Evolutionary conservation across 2,888 invertebrate genomes (phyloP).

Genomic region (Lissocephala sabroskyi): DNA sequence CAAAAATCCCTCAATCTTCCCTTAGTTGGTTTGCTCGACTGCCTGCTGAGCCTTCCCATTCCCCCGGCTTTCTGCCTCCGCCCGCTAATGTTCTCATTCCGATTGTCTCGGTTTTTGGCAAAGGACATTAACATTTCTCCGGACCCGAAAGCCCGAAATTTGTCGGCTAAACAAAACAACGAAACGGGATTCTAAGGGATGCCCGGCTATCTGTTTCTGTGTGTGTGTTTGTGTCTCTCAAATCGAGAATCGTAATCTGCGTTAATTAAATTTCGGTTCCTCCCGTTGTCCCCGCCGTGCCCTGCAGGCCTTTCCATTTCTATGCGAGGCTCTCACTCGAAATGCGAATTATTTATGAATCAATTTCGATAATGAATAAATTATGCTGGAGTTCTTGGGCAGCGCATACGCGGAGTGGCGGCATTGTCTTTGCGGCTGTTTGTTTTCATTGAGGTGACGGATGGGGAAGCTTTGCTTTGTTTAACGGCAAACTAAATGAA

Average conservation of each 20-base stretch:
- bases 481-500: neutral
- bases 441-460: neutral
- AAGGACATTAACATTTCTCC: neutral
- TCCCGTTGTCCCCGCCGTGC: too few relatives aligned
- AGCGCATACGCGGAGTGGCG: too few relatives aligned
- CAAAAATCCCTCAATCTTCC: too few relatives aligned
- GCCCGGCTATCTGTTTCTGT: too few relatives aligned
- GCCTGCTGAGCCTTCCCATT: too few relatives aligned
- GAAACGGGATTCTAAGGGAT: too few relatives aligned
- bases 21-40: too few relatives aligned
- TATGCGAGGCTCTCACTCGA: too few relatives aligned
- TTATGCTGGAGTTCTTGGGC: constrained; percentile 16
- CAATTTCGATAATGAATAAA: constrained; percentile 41
- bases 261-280: constrained; percentile 32
- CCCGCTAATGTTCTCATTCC: neutral
- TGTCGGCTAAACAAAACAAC: too few relatives aligned
- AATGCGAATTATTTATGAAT: constrained; percentile 41
- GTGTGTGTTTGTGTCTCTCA: too few relatives aligned
- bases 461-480: neutral
- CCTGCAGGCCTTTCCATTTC: too few relatives aligned
- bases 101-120: neutral
- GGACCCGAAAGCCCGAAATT: too few relatives aligned
- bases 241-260: constrained; percentile 26
- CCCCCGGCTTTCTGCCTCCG: neutral
- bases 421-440: neutral